phyloP scores from a whole-genome alignment of 2,113 vertebrate genomes.

The Geococcyx californianus region DNA sequence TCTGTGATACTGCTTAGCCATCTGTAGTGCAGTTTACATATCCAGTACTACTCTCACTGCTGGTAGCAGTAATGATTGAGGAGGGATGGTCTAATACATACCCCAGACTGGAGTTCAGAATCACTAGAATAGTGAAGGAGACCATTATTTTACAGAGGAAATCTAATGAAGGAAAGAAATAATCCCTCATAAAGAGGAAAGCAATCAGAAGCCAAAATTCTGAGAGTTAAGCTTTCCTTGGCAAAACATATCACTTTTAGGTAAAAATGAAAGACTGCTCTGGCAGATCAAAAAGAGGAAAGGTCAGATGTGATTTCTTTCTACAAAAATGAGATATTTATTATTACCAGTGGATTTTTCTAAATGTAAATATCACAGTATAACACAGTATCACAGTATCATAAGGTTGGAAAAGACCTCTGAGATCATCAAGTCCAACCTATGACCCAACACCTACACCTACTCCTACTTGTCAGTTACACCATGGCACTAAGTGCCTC shows the following conservation, averaged over 20 bases:
- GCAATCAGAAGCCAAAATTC: not conserved
- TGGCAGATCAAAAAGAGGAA: not conserved
- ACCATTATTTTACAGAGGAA: not conserved
- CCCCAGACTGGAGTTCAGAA: not conserved
- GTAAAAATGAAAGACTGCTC: not conserved
- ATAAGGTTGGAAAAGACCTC: too few relatives aligned
- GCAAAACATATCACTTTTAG: not conserved
- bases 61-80: not conserved
- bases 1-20: not conserved
- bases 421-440: too few relatives aligned
- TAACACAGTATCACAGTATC: too few relatives aligned
- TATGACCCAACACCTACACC: too few relatives aligned
- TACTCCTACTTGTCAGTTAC: too few relatives aligned
- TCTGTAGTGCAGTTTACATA: not conserved
- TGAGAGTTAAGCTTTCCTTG: not conserved
- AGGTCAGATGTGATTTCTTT: not conserved
- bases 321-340: not conserved
- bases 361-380: too few relatives aligned
- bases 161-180: not conserved
- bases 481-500: too few relatives aligned
- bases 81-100: not conserved
- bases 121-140: not conserved
- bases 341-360: not conserved
- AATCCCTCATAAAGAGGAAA: not conserved
- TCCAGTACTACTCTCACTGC: not conserved